phyloP scores from a whole-genome alignment of 1,140 invertebrate genomes.

The Zaprionus vittiger region DNA sequence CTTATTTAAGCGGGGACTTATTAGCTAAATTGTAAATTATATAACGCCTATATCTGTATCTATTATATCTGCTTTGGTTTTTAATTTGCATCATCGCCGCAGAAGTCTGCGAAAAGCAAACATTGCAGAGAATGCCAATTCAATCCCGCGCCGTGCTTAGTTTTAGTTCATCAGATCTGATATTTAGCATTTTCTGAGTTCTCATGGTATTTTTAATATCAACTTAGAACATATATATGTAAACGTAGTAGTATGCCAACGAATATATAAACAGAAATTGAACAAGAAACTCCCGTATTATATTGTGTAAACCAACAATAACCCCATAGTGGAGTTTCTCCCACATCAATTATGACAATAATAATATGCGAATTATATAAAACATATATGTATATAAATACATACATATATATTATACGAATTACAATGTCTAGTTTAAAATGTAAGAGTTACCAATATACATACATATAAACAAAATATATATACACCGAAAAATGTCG shows the following conservation, averaged over 20 bases:
- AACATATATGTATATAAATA: conserved; percentile 8
- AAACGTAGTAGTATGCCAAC: conserved; percentile 69
- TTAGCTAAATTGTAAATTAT: conserved; percentile 65
- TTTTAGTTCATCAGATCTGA: conserved; percentile 57
- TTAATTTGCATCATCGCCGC: neutral
- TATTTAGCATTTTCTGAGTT: conserved; percentile 65
- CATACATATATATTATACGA: conserved; percentile 12
- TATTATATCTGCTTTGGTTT: conserved; percentile 27
- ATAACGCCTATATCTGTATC: conserved; percentile 56
- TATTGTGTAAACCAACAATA: conserved; percentile 45
- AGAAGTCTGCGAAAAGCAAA: neutral
- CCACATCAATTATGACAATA: conserved; percentile 81
- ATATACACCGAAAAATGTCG: conserved; percentile 13
- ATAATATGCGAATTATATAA: conserved; percentile 69
- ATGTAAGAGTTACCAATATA: conserved; percentile 65
- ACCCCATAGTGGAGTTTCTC: conserved; percentile 77
- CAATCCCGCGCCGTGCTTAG: conserved; percentile 40
- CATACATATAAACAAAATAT: conserved; percentile 21
- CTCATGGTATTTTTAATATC: conserved; percentile 37
- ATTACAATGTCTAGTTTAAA: conserved; percentile 57
- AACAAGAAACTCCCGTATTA: conserved; percentile 23
- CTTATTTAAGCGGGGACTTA: conserved; percentile 86
- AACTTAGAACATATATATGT: conserved; percentile 38
- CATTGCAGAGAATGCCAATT: conserved; percentile 12
- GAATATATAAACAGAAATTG: conserved; percentile 56